Base-by-base conservation (phyloP, 2,113 vertebrate genomes). In the Prietella phreatophila region DNA sequence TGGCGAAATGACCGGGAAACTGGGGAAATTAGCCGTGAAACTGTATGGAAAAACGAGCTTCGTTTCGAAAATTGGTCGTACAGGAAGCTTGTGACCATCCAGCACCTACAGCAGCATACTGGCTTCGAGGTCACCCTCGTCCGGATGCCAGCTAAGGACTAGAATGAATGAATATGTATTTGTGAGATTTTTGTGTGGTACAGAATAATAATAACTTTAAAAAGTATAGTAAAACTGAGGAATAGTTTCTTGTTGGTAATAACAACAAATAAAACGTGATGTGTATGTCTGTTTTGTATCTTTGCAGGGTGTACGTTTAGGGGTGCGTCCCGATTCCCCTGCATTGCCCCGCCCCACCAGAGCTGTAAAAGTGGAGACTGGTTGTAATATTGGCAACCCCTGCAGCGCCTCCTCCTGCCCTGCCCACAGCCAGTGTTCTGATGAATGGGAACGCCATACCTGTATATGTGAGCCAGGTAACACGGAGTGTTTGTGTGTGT, bases 391-490 rank as follows among this genome's bases (percentile, higher is more conserved):
- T 47, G 96, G 94, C 0, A 97, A 96, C 69, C 93, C 96, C 76
- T 99, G 98, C 5, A 92, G 95, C 42, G 96, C 97, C 47, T 97
- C 94, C 85, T 97, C 97, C 78, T 99, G 98, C 86, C 96, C 97
- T 0, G 85, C 94, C 90, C 97, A 97, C 71, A 97, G 98, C 2
- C 27, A 95, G 73, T 99, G 98, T 89, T 92, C 90, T 10, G 97
- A 99, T 53, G 95, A 97, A 86, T 99, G 98, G 98, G 97, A 97
- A 93, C 96, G 94, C 22, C 97, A 97, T 89, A 94, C 94, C 33
- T 99, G 98, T 3, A 65, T 96, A 86, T 99, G 98, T 88, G 93
- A 96, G 92, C 95, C 97, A 93, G 98, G 98, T 99, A 93, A 92
- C 91, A 20, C 75, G 0, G n/a, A 42, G 19, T 47, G 17, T 39